Evolutionary conservation across 2,888 invertebrate genomes (phyloP).

Genomic region (Cacoxenus indagator): DNA sequence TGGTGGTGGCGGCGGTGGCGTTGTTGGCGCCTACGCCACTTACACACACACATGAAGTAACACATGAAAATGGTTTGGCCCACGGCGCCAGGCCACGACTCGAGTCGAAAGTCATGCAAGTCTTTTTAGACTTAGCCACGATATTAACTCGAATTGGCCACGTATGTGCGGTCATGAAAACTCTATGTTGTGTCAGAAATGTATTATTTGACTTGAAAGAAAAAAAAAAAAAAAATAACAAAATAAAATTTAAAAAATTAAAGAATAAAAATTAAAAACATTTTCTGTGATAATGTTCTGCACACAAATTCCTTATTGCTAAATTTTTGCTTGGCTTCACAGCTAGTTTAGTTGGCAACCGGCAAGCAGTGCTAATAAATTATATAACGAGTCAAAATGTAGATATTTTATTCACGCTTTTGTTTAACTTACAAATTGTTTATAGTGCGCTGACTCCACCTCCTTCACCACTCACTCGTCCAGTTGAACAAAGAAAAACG

Average conservation of each 20-base stretch:
- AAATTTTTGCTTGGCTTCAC: no score
- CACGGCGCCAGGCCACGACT: neutral
- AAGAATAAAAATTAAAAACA: no score
- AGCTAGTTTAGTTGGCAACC: no score
- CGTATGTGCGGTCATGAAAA: neutral
- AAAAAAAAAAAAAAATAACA: neutral
- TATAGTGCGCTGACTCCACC: no score
- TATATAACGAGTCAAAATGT: neutral
- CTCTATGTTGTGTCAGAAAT: neutral
- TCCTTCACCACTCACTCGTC: neutral
- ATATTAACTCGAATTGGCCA: neutral
- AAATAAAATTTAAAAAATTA: neutral
- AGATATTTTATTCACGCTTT: neutral
- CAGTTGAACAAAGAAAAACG: slow-evolving; percentile 11
- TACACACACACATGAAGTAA: neutral
- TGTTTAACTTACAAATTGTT: slow-evolving; percentile 16
- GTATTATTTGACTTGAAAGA: neutral
- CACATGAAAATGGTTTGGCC: no score
- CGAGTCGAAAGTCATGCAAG: neutral
- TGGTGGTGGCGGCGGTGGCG: no score
- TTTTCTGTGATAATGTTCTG: no score
- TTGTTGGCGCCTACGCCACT: neutral
- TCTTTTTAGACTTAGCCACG: neutral
- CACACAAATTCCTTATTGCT: no score
- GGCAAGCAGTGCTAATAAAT: no score